Conservation (phyloP, 1,140 invertebrate species). For the Proales similis region DNA sequence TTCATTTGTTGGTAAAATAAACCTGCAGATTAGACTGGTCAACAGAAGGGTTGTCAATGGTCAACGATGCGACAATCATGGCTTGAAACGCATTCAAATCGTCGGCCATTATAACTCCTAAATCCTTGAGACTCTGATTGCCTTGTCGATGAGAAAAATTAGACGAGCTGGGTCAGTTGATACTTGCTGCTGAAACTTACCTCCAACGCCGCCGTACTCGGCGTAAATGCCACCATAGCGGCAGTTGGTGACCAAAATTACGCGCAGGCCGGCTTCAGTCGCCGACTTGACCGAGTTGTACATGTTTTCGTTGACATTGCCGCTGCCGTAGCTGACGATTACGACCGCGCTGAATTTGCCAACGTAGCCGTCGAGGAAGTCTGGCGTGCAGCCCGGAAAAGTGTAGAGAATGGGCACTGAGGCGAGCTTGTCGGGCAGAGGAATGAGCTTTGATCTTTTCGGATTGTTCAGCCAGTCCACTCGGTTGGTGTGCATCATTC, state of each 20-base stretch:
- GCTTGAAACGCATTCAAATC: constrained; percentile 34
- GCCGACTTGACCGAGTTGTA: constrained; percentile 33
- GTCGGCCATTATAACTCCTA: constrained; percentile 34
- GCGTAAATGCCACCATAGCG: constrained; percentile 29
- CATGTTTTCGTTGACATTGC: constrained; percentile 37
- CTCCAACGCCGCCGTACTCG: constrained; percentile 30
- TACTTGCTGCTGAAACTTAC: too few species aligned
- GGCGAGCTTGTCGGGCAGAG: constrained; percentile 7
- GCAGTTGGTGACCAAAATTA: constrained; percentile 30
- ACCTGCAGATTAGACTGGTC: not conserved
- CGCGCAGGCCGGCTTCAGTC: constrained; percentile 9
- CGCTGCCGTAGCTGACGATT: constrained; percentile 19
- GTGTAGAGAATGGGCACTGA: constrained; percentile 19
- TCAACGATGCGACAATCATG: constrained; percentile 32
- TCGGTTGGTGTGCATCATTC: constrained; percentile 35
- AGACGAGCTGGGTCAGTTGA: too few species aligned
- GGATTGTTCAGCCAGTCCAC: constrained; percentile 33
- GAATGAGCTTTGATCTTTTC: constrained; percentile 18
- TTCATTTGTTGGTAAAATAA: constrained; percentile 36
- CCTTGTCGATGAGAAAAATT: too few species aligned
- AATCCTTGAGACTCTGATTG: constrained; percentile 34
- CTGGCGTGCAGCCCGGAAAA: not conserved
- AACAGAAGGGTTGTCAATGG: constrained; percentile 1
- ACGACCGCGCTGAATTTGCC: not conserved
- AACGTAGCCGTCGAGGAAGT: constrained; percentile 33